A percentile compares a stretch with the other conserved stretches of the same genome.
Evolutionary conservation across 1,140 invertebrate genomes (phyloP).

Genomic region (Scaptomyza pallida): DNA sequence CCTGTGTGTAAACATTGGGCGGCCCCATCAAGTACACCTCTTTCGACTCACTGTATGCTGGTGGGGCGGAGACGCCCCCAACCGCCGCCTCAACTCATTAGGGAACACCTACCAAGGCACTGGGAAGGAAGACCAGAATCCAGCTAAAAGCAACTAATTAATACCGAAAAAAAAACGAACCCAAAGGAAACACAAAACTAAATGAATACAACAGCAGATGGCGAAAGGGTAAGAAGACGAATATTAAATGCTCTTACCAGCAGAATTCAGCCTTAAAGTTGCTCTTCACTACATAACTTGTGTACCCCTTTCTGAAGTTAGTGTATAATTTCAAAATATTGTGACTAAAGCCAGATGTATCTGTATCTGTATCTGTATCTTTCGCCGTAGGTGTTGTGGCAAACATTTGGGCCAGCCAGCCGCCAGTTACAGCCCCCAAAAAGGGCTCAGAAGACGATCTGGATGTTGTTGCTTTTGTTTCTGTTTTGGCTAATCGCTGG

Average conservation of each 20-base stretch:
- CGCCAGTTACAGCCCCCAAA: slow-evolving; percentile 52
- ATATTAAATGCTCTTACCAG: slow-evolving; percentile 47
- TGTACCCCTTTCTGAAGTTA: neutral
- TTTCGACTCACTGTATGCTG: neutral
- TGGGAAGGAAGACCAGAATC: neutral
- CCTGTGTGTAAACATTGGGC: slow-evolving; percentile 62
- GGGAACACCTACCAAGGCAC: slow-evolving; percentile 64
- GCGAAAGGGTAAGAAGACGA: neutral
- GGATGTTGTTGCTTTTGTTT: slow-evolving; percentile 1
- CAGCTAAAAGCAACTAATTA: slow-evolving; percentile 73
- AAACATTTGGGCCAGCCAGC: neutral
- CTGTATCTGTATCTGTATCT: slow-evolving; percentile 1
- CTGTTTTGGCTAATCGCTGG: slow-evolving; percentile 57
- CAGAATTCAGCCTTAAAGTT: too few relatives aligned
- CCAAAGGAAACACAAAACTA: slow-evolving; percentile 51
- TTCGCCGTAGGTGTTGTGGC: slow-evolving; percentile 11
- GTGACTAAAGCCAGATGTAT: slow-evolving; percentile 20
- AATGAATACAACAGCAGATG: slow-evolving; percentile 57
- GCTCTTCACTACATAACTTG: slow-evolving; percentile 20
- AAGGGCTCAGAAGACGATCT: neutral
- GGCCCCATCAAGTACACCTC: slow-evolving; percentile 72
- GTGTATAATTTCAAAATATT: slow-evolving; percentile 25
- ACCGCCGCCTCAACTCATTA: slow-evolving; percentile 74
- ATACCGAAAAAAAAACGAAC: slow-evolving; percentile 53
- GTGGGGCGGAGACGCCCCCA: slow-evolving; percentile 44